Base-by-base conservation (phyloP, 2,797 vertebrate genomes). In the Karalla daura region DNA sequence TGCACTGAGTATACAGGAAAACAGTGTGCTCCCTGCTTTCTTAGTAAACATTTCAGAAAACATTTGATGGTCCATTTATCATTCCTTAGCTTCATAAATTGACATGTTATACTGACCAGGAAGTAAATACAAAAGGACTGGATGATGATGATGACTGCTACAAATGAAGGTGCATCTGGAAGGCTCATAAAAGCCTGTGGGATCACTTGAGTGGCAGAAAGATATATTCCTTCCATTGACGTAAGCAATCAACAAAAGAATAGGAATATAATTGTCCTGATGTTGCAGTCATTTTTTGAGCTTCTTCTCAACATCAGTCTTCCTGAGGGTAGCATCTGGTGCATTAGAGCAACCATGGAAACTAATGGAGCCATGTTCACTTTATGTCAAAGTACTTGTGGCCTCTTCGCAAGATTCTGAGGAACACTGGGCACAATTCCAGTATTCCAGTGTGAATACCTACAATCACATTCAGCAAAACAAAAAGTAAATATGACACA, bases 261-360 rank as follows among this genome's bases (percentile, higher is more conserved):
- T 21, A 15, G 7, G 2, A 56, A 23, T 32, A 17, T 0, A 25
- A 23, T 41, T 23, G 9, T 7, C 8, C 11, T 15, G 10, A 40
- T 36, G 37, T 3, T 20, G 24, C 17, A 21, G 1, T 44, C 13
- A 51, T n/a, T 39, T n/a, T 28, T 21, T 15, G 27, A 24, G 15
- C 13, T 46, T 58, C 41, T 35, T 28, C 28, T n/a, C 6, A 30
- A 44, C 7, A 53, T 51, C 13, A 7, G 1, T 39, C 18, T 53
- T 17, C 39, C 58, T 27, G 15, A n/a, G 43, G 17, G 12, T 7
- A 44, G 35, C 24, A 69, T 71, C 15, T 33, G 68, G 20, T 37
- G 58, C 27, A 47, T 46, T 21, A 9, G 12, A 58, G 36, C 15
- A 27, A 18, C 8, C 21, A 35, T 33, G 23, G 41, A 53, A 15